Evolutionary conservation across 1,140 invertebrate genomes (phyloP), one percentile per base, ranked within the genome.

Genomic region (Drosophila fuyamai): DNA sequence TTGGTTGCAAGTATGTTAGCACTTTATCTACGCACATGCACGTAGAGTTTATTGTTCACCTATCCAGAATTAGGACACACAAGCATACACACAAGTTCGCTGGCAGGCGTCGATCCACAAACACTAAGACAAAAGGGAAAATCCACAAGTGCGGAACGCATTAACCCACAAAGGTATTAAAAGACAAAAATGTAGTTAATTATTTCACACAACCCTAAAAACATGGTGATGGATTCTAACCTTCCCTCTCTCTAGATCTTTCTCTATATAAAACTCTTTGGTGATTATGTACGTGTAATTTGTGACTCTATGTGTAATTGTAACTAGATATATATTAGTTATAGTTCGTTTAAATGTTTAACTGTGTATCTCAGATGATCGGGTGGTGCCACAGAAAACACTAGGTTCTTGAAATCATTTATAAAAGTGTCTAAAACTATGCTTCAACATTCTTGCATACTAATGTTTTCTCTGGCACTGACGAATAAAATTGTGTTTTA

Each of bases 131-230:
- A 50, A 32, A 50, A 58, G 46, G 62, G 58, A 76, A 40, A 78
- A 40, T 23, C 51, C 56, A 61, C 56, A 51, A 40, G 36, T 70
- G 57, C 53, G 38, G 75, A 82, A 50, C 46, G 57, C 67, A 73
- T 58, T 50, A 55, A 61, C 18, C 61, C 59, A 57, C 23, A 76
- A 78, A 82, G 80, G 80, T 82, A 82, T 35, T 63, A 50, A 65
- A 32, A 32, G 50, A 32, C 8, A 36, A 68, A 50, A 55, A 44
- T 40, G 59, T 47, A 55, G 40, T 46, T 71, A 35, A 58, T 32
- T 41, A 27, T 54, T 58, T 50, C 27, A 10, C 10, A 38, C 38
- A 46, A 36, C 32, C 40, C 61, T 29, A 55, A 66, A 50, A 29
- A 46, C 4, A 36, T 54, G 77, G 76, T 67, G 55, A 56, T 40